phyloP scores from a whole-genome alignment of 2,797 vertebrate species.

The Hoplostethus mediterraneus region DNA sequence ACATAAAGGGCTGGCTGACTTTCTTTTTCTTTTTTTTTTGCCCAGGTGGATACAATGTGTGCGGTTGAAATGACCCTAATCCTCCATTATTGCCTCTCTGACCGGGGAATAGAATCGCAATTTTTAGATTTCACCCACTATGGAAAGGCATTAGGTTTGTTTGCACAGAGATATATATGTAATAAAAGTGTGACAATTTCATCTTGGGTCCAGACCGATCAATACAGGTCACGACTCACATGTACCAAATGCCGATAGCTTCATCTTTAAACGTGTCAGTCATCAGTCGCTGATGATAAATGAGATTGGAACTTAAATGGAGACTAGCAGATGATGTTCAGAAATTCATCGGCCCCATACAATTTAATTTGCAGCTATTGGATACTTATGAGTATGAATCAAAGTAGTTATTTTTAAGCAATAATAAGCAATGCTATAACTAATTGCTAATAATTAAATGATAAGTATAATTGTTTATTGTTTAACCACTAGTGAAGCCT shows the following conservation, averaged over 20 bases:
- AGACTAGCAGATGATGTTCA: not conserved
- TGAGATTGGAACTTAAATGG: not conserved
- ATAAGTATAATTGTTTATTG: no score
- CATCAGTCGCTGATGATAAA: not conserved
- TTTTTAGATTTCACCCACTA: constrained; percentile 39
- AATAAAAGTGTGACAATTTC: constrained; percentile 65
- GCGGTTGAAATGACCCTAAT: constrained; percentile 50
- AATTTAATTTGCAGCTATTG: no score
- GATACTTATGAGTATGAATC: not conserved
- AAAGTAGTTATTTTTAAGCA: not conserved
- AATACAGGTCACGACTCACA: constrained; percentile 51
- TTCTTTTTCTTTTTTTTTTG: not conserved
- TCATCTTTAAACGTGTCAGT: constrained; percentile 39
- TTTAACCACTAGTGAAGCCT: no score
- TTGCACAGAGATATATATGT: constrained; percentile 61
- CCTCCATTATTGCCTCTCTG: constrained; percentile 68
- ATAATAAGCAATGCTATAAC: no score
- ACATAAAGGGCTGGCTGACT: not conserved
- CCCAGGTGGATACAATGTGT: constrained; percentile 37
- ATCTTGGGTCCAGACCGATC: constrained; percentile 44
- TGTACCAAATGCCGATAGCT: constrained; percentile 25
- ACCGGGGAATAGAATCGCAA: constrained; percentile 43
- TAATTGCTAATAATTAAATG: no score
- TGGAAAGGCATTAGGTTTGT: constrained; percentile 49
- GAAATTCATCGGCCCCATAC: no score